Evolutionary conservation across 2,797 vertebrate genomes (phyloP).

Genomic region (Falco cherrug): DNA sequence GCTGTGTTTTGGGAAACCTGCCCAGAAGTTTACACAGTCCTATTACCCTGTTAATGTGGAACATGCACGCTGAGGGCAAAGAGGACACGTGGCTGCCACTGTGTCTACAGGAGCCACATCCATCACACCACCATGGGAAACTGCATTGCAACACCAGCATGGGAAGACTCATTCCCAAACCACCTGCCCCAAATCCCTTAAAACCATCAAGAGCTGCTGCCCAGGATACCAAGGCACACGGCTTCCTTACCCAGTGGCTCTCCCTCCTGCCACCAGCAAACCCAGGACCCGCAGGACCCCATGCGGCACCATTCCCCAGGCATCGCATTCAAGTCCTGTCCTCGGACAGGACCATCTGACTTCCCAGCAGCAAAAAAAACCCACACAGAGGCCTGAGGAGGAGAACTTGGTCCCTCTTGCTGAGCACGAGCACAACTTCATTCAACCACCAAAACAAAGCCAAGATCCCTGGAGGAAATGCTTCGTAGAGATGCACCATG

Average conservation of each 20-base stretch:
- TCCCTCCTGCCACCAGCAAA: not conserved
- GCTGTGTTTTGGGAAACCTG: not conserved
- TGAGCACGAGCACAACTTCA: not conserved
- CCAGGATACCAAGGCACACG: rapidly evolving
- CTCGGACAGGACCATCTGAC: not conserved
- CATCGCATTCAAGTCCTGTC: rapidly evolving
- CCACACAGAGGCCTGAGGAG: not conserved
- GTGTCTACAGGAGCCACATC: rapidly evolving
- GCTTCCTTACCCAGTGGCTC: not conserved
- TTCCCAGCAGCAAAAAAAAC: not conserved
- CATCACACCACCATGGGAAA: not conserved
- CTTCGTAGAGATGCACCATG: rapidly evolving
- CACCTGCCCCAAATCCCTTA: not conserved
- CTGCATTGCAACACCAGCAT: not conserved
- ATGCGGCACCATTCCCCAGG: rapidly evolving
- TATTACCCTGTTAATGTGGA: rapidly evolving
- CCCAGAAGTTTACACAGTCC: rapidly evolving
- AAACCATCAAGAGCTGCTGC: not conserved
- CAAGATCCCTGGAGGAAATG: not conserved
- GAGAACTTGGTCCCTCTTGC: not conserved
- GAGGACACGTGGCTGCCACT: not conserved
- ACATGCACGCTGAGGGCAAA: rapidly evolving
- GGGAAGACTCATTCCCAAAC: not conserved
- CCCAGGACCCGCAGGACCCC: rapidly evolving
- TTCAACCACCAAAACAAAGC: not conserved